Percentiles rank a stretch among this genome's conserved stretches.
These are phyloP conservation scores for Bungarus multicinctus DNA, from an alignment of 2,113 vertebrate genomes.

Conservation along the genomic window DNA sequence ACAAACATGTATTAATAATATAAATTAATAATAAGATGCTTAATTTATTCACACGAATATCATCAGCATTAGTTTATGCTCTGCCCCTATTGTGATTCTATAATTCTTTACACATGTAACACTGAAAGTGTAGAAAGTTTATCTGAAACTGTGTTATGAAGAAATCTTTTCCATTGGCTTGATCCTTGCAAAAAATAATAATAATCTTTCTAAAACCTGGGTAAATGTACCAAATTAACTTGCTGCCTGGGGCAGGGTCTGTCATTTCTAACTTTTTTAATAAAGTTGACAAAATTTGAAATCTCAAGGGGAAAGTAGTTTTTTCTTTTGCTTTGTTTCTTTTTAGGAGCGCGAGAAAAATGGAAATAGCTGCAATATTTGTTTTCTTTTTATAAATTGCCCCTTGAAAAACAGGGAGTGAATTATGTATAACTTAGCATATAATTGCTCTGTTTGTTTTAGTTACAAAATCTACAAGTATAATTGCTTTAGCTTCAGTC, in stretches of 20 bases:
- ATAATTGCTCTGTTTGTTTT: slow-evolving; percentile 1
- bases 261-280: neutral
- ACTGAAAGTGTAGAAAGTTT: neutral
- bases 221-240: neutral
- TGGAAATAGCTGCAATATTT: neutral
- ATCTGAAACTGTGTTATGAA: neutral
- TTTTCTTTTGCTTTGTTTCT: neutral
- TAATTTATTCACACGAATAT: neutral
- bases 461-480: slow-evolving; percentile 12
- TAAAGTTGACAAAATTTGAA: neutral
- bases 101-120: neutral
- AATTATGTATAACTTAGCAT: slow-evolving; percentile 6
- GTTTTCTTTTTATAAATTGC: neutral
- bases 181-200: neutral
- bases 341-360: neutral
- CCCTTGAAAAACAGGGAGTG: neutral
- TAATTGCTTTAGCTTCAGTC: neutral
- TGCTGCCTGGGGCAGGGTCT: neutral
- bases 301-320: neutral
- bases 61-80: neutral
- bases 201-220: neutral
- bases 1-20: neutral
- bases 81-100: neutral
- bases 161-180: neutral
- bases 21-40: neutral